Base-by-base conservation (phyloP, 92 coral and sea anemone genomes). In the Porites lobata region DNA sequence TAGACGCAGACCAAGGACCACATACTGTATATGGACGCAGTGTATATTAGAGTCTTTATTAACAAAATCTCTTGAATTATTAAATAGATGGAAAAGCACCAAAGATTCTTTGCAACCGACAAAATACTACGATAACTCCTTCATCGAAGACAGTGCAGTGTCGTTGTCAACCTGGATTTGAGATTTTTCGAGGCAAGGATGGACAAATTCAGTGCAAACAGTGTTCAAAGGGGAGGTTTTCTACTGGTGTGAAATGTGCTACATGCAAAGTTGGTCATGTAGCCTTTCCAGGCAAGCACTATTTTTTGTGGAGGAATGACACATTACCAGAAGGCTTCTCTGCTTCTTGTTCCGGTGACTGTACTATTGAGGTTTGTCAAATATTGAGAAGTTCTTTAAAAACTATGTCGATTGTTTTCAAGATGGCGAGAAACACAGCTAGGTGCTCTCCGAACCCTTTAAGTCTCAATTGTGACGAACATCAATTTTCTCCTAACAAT, bases 211-310 rank as follows among this genome's bases (percentile, higher is more conserved):
- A 79, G 11, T 95, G 98, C 61, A 4, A 69, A 43, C 52, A 57
- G n/a, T 95, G 98, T 69, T 5, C 9, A 4, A 80, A 83, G 59
- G 92, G 96, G 9, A 51, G 15, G 51, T 86, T 75, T 52, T 93
- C 96, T 13, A 87, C 77, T 54, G 98, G 98, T 0, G 72, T 81
- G 17, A 86, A 64, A 38, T 95, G 98, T 72, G 67, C 74, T 50
- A 65, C 68, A 29, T 95, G 98, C 68, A 82, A 83, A 1, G 61
- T 73, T 72, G 98, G 98, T 9, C 91, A 86, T 19, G 98, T 91
- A n/a, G 93, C 98, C 1, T 87, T 95, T 10, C 72, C 80, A 51
- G 98, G 98, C 12, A 95, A 93, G 80, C 98, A 95, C 78, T 93
- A 75, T 79, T 86, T 76, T 64, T 59, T 70, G 29, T 95, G 98